Base-by-base conservation (phyloP, 2,888 invertebrate genomes). In the Sabatieria punctata region DNA sequence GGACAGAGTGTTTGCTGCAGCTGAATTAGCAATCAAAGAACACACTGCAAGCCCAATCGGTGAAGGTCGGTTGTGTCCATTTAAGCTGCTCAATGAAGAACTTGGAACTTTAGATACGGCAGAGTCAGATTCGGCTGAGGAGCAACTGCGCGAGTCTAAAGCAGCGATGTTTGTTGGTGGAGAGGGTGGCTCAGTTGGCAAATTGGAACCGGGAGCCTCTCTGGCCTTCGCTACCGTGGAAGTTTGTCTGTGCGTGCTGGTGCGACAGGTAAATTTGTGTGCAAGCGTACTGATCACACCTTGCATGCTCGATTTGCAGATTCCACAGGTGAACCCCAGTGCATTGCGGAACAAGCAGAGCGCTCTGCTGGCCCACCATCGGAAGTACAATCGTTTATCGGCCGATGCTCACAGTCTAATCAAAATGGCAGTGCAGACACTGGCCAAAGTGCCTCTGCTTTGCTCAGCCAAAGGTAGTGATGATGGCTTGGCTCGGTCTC, bases 201-300 rank as follows among this genome's bases (percentile, higher is more conserved):
- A 36, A 22, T 37, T 37, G 36, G 71, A 76, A 6, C 82, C 85
- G 0, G 85, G 84, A 21, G 79, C 80, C 57, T 89, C 91, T 0
- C 74, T 91, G 36, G 85, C 86, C 11, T 93, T 89, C 70, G 85
- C 91, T 2, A 78, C 85, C 18, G 67, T 95, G 33, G 93, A 95
- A 71, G 85, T 91, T 44, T 85, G 85, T 59, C 73, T 95, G 37
- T 93, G 93, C 67, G 74, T 89, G 2, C 72, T 93, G 42, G 85
- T 91, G 0, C 74, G 88, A 11, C 80, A 91, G 55, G 58, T 57
- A 30, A 27, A 27, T 39, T 36, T 25, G 15, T 41, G 21, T n/a
- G n/a, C n/a, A n/a, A 63, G 64, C 13, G n/a, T n/a, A n/a, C n/a
- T n/a, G n/a, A n/a, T n/a, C n/a, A n/a, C n/a, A n/a, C n/a, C n/a